Base-by-base conservation (phyloP, 1,140 invertebrate genomes). In the Trichonephila clavata region DNA sequence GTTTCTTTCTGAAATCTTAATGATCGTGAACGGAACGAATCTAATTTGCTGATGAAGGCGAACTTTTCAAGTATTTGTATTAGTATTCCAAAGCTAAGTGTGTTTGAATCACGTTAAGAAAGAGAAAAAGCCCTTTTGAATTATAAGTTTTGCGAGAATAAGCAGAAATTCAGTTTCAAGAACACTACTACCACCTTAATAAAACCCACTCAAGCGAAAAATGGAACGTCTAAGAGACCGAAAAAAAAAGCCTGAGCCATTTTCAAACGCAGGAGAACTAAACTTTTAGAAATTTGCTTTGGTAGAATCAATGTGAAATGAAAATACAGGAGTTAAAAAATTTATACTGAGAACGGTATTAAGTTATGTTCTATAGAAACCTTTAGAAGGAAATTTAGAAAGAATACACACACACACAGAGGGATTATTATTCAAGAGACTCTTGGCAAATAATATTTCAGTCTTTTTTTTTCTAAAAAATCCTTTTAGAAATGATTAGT, bases 121-220 rank as follows among this genome's bases (percentile, higher is more conserved):
- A 24, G 21, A 24, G n/a, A 84, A 84, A 84, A 84, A 84, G 24
- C 8, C 21, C 83, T 21, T 32, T 59, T 84, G 50, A 84, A 84
- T 84, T 84, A 84, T 84, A 84, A 84, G 21, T 84, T 87, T 87
- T 87, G 59, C 14, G 2, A 10, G 60, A 63, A 87, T 63, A 87
- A 87, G 86, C 86, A 87, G 84, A 87, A 87, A 87, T 87, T 87
- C 2, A 10, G 59, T 87, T 63, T 57, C 24, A 39, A 32, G 61
- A 61, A n/a, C 24, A 87, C 61, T 16, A 87, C 39, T 39, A 16
- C 61, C 60, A 63, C 86, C 32, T 87, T 87, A 63, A 87, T 87
- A 87, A 87, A 63, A 63, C 59, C n/a, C 32, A 43, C 16, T 87
- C 20, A 87, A 13, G 86, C 86, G 20, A 63, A 24, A 87, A 87